Evolutionary conservation across 2,888 invertebrate genomes (phyloP), one percentile per base, ranked within the genome.

Genomic region (Kuschelorhynchus macadamiae): DNA sequence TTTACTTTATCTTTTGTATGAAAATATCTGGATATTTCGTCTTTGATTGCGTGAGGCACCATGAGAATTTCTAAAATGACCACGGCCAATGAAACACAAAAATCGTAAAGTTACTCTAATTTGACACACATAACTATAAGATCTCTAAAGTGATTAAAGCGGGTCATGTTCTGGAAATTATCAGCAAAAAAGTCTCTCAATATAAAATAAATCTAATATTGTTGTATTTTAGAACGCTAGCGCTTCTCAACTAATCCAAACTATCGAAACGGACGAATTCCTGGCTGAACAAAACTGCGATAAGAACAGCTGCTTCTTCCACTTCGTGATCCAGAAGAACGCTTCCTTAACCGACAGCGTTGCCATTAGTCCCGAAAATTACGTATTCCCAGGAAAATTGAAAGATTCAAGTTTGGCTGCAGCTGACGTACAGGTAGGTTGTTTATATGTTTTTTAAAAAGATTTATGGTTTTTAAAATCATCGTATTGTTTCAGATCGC

Each of bases 311-410:
- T 86, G 86, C 67, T 81, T 87, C 49, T 68, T 85, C 60, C 81
- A 84, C 71, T 79, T 86, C 42, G 82, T 87, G 1, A 78, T 92
- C n/a, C 66, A 73, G 2, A 78, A 82, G 21, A 85, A 84, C 0
- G 78, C 83, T 0, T 39, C 59, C 9, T 8, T 18, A 2, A 53
- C 17, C 2, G 50, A 50, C 46, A 59, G 21, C 41, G 64, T 64
- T 16, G 50, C 56, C 25, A 80, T 86, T 0, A 85, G 89, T 1
- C 90, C 93, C 0, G 84, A 86, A 61, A 93, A 92, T 79, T 91
- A 88, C 75, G 82, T 91, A 2, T 91, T 92, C 75, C 91, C 92
- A 0, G 84, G 80, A 36, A 82, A 86, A 14, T 84, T 91, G 41
- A 89, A 89, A 74, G 76, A 84, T 36, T 83, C 87, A 0, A 81